Evolutionary conservation across 2,888 invertebrate genomes (phyloP), one percentile per base, ranked within the genome.

Genomic region (Orchestes rusci): DNA sequence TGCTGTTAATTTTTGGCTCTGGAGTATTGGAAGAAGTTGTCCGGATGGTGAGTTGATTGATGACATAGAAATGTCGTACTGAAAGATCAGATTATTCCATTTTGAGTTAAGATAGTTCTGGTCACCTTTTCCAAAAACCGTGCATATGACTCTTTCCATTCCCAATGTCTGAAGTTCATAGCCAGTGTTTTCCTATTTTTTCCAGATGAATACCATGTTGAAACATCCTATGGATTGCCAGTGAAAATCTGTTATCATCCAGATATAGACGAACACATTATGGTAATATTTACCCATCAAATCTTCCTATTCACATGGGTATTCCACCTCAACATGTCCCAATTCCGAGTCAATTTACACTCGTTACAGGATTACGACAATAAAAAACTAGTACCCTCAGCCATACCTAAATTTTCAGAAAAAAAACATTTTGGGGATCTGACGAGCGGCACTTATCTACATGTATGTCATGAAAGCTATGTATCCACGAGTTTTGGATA

Each of bases 1-100:
- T 16, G 58, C 59, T 1, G 52, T 81, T 1, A 66, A 73, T 50
- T 73, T 80, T 64, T 81, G 81, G 80, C 65, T 76, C 32, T 82
- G 82, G 81, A 73, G 76, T 20, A 67, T 60, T 17, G 77, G 75
- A 3, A 55, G 55, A 5, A 69, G 73, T 8, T 54, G 59, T 33
- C 73, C 78, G 3, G 71, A 79, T 59, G 78, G 79, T 79, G 36
- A 35, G 31, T 3, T 18, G 17, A 33, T 33, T n/a, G n/a, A n/a
- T n/a, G n/a, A n/a, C n/a, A n/a, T n/a, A n/a, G n/a, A n/a, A n/a
- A n/a, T n/a, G n/a, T n/a, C n/a, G n/a, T n/a, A n/a, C n/a, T n/a
- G n/a, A n/a, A n/a, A n/a, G n/a, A n/a, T n/a, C n/a, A n/a, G n/a
- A n/a, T n/a, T n/a, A n/a, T n/a, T n/a, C n/a, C n/a, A n/a, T n/a